phyloP scores from a whole-genome alignment of 64 coral and sea anemone genomes.

The Catalaphyllia jardinei region DNA sequence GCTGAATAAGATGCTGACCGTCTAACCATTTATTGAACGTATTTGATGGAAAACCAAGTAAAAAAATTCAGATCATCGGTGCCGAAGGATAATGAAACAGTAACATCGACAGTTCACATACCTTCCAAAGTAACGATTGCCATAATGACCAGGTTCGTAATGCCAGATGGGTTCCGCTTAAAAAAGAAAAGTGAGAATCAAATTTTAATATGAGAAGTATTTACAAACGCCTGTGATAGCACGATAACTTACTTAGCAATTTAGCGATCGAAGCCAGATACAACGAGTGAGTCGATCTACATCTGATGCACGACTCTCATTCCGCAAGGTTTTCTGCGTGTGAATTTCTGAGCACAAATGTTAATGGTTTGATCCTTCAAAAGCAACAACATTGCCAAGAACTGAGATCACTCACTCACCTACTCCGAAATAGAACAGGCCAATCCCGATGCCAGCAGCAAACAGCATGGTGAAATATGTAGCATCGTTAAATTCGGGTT shows the following conservation, averaged over 20 bases:
- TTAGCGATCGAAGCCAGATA: too few species aligned
- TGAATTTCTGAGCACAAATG: too few species aligned
- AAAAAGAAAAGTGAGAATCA: not conserved
- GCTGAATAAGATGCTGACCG: too few species aligned
- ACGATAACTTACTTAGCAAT: too few species aligned
- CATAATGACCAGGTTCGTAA: slow-evolving; percentile 58
- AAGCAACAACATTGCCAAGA: not conserved
- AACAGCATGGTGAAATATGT: slow-evolving; percentile 76
- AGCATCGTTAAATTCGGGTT: slow-evolving; percentile 64
- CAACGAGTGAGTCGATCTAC: too few species aligned
- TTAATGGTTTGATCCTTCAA: not conserved
- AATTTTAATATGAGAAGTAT: not conserved
- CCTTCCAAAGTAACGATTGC: slow-evolving; percentile 60
- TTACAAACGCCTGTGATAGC: too few species aligned
- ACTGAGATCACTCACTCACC: not conserved
- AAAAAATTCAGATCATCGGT: too few species aligned
- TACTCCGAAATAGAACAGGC: slow-evolving; percentile 69
- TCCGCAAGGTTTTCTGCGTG: too few species aligned
- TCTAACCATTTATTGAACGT: too few species aligned
- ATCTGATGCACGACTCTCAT: too few species aligned
- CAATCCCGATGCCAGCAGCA: slow-evolving; percentile 68
- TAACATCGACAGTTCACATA: not conserved
- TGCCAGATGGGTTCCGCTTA: slow-evolving; percentile 58
- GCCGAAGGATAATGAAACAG: not conserved
- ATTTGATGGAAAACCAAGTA: too few species aligned